Evolutionary conservation across 2,888 invertebrate genomes (phyloP), one percentile per base, ranked within the genome.

Genomic region (Agrilus biguttatus): DNA sequence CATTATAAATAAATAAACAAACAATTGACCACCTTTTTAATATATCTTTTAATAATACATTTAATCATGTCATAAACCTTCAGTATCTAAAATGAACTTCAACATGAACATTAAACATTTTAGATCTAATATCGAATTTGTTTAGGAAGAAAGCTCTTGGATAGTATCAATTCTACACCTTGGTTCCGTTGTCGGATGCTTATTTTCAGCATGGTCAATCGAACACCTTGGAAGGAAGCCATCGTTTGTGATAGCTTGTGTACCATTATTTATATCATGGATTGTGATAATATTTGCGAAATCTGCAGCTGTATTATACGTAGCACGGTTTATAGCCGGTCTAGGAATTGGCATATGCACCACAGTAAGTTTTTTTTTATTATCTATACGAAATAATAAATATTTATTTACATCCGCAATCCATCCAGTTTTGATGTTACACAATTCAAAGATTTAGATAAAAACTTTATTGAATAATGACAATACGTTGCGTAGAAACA

Each of bases 261-360:
- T 70, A 8, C 73, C 77, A 0, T 67, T 72, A 13, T 60, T 72
- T 32, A 43, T 72, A 48, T 74, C 75, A 51, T 76, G 75, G 72
- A 45, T 53, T 3, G 55, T 66, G 1, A 41, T 64, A 28, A 39
- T 42, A 5, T 53, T 55, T 35, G 48, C 51, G 1, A 46, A 47
- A 37, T 46, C 51, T 13, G 44, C 75, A 0, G 55, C 59, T 0
- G 74, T 77, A 71, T 65, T 80, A 3, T 73, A 74, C 51, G 61
- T 69, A 0, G 79, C 78, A 0, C 66, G 80, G 42, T 73, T 82
- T 39, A 66, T 83, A 33, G 74, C 75, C 5, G 86, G 85, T 23
- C 55, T 80, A 8, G 76, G 80, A 14, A 77, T 77, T 33, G 84
- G 85, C 17, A 80, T 84, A 1, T 36, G 44, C 10, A 32, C 38